These are phyloP conservation scores for Hydropsyche betteni DNA, from an alignment of 2,888 invertebrate species.

Conservation along the genomic window DNA sequence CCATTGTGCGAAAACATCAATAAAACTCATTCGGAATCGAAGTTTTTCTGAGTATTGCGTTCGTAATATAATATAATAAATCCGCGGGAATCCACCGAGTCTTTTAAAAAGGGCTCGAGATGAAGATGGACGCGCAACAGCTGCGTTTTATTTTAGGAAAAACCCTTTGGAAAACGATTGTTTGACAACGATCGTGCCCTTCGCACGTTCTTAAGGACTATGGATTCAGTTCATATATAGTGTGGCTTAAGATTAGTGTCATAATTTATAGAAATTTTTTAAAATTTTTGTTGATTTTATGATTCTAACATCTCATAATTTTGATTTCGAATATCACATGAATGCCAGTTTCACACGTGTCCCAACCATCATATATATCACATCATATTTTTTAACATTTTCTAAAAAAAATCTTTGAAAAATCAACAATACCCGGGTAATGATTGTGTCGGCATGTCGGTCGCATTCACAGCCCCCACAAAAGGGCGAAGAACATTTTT, in stretches of 20 bases:
- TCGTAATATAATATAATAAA: too few relatives aligned
- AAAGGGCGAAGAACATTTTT: conserved; percentile 43
- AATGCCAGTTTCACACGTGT: background rate
- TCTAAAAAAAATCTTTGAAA: background rate
- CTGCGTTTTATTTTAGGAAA: conserved; percentile 26
- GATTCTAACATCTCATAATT: background rate
- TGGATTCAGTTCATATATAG: too few relatives aligned
- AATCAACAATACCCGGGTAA: background rate
- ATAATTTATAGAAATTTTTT: too few relatives aligned
- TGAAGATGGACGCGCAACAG: background rate
- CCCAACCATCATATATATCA: background rate
- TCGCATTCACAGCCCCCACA: conserved; percentile 20
- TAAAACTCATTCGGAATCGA: conserved; percentile 14
- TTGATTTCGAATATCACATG: background rate
- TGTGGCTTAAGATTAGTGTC: too few relatives aligned
- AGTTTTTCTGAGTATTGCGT: conserved; percentile 2
- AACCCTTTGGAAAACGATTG: conserved; percentile 19
- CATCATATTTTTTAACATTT: background rate
- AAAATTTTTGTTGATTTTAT: too few relatives aligned
- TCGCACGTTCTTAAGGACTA: too few relatives aligned
- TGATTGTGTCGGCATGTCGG: conserved; percentile 23
- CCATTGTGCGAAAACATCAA: conserved; percentile 36
- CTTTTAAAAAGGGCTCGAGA: background rate
- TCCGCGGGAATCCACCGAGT: conserved; percentile 6
- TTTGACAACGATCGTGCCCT: background rate